phyloP scores from a whole-genome alignment of 2,113 vertebrate genomes.

The Bubo bubo region DNA sequence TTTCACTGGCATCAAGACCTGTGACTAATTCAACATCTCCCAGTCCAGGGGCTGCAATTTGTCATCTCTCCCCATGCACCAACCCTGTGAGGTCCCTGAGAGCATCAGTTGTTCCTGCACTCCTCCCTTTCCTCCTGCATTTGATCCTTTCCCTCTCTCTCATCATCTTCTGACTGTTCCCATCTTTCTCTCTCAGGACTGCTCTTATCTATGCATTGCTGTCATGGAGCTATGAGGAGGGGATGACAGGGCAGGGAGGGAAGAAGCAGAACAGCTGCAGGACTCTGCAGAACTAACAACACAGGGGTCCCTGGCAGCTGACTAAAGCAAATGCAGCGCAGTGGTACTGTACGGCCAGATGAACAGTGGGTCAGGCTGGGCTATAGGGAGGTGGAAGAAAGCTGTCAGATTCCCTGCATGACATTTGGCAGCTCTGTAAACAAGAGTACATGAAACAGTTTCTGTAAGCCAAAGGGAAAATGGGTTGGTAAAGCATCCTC shows the following conservation, averaged over 20 bases:
- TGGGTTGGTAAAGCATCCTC: background rate
- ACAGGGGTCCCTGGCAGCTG: background rate
- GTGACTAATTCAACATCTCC: background rate
- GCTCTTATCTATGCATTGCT: background rate
- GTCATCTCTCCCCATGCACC: background rate
- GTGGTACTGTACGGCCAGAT: background rate
- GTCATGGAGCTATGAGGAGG: background rate
- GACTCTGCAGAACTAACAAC: background rate
- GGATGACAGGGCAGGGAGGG: background rate
- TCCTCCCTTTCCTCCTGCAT: background rate
- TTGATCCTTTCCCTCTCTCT: background rate
- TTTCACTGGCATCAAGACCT: background rate
- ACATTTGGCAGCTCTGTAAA: background rate
- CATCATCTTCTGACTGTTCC: background rate
- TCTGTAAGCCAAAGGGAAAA: background rate
- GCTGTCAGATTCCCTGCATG: background rate
- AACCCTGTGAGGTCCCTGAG: background rate
- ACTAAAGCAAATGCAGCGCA: background rate
- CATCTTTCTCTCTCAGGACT: background rate
- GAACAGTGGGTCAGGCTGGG: background rate
- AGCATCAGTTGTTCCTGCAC: rapidly evolving
- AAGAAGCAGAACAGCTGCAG: background rate
- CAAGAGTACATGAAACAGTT: background rate
- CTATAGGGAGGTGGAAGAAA: background rate
- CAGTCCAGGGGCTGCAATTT: background rate